phyloP scores from a whole-genome alignment of 30 jellyfish, hydroid and myxozoan genomes.

The Phacellophora camtschatica region DNA sequence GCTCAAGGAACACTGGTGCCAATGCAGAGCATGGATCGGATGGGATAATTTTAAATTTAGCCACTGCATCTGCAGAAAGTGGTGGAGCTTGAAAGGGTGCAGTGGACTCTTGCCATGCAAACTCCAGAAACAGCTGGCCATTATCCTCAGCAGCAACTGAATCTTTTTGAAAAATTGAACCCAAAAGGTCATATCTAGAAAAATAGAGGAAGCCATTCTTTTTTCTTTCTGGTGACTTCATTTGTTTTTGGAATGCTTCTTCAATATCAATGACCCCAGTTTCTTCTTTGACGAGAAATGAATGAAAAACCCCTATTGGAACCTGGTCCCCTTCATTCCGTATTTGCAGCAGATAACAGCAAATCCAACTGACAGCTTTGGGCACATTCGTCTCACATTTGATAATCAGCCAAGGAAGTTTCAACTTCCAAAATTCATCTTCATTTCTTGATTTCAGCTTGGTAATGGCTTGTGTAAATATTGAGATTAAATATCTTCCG shows the following conservation, averaged over 20 bases:
- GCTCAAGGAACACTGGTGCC: slow-evolving; percentile 28
- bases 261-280: not conserved
- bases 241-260: not conserved
- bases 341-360: slow-evolving; percentile 14
- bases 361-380: slow-evolving; percentile 45
- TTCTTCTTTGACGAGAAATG: slow-evolving; percentile 28
- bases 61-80: slow-evolving; percentile 35
- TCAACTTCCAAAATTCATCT: not conserved
- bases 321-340: not conserved
- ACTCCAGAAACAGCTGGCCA: slow-evolving; percentile 15
- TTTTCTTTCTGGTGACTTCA: not conserved
- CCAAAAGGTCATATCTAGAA: slow-evolving; percentile 45
- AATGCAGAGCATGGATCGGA: slow-evolving; percentile 44
- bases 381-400: slow-evolving; percentile 46
- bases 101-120: slow-evolving; percentile 54
- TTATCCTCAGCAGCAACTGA: not conserved
- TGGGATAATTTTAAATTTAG: slow-evolving; percentile 41
- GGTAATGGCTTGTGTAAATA: slow-evolving; percentile 15
- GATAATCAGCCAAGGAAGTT: slow-evolving; percentile 43
- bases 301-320: slow-evolving; percentile 8
- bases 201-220: not conserved
- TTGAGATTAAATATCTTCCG: slow-evolving; percentile 24
- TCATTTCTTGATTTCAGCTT: not conserved
- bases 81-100: slow-evolving; percentile 49
- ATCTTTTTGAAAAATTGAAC: not conserved